Percentiles rank a stretch among this genome's conserved stretches.
Conservation (phyloP, 2,797 vertebrate genomes). For the Muscicapa striata region DNA sequence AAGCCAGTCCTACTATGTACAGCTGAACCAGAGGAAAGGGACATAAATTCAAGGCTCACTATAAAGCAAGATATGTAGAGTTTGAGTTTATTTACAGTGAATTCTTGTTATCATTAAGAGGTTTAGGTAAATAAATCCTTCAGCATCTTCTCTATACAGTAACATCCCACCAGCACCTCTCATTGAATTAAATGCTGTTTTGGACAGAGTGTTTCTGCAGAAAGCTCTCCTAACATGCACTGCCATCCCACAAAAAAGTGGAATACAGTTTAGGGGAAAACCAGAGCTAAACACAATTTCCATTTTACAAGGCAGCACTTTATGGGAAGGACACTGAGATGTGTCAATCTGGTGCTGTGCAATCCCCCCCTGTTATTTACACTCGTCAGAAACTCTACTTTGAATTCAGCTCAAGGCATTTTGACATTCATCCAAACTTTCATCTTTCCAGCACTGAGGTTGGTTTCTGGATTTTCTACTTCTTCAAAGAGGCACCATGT, state of each 20-base stretch:
- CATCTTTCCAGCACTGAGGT: background rate
- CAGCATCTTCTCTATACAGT: background rate
- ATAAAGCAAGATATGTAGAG: background rate
- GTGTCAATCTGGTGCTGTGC: background rate
- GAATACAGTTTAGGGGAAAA: background rate
- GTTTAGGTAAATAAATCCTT: background rate
- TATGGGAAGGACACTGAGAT: background rate
- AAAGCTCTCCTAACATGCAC: background rate
- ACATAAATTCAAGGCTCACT: background rate
- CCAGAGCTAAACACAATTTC: background rate
- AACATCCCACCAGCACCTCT: background rate
- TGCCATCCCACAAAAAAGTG: background rate
- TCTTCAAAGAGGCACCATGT: conserved; percentile 1
- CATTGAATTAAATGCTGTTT: background rate
- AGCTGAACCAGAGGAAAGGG: background rate
- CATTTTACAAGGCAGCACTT: background rate
- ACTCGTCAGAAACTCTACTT: background rate
- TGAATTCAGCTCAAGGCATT: conserved; percentile 19
- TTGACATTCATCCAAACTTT: conserved; percentile 7
- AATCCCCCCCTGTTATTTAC: background rate
- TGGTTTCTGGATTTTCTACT: conserved; percentile 29
- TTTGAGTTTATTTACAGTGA: conserved; percentile 40
- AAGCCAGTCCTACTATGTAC: background rate
- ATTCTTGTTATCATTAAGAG: background rate
- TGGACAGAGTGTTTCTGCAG: background rate